These are phyloP conservation scores for Choristoneura fumiferana DNA, from an alignment of 1,140 invertebrate species.

Conservation along the genomic window DNA sequence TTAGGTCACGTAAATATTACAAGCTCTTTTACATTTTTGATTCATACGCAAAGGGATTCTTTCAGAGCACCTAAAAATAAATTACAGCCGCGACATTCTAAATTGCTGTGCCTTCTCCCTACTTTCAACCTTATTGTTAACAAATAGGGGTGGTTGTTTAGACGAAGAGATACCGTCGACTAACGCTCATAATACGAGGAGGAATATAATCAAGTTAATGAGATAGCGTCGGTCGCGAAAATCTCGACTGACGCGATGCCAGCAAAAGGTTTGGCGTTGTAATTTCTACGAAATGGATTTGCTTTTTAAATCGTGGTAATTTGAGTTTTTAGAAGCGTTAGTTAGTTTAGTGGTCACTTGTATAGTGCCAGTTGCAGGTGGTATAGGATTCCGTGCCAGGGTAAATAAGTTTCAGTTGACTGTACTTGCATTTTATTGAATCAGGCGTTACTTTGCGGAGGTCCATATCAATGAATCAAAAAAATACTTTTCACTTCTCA, in stretches of 20 bases:
- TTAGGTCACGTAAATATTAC: slow-evolving; percentile 3
- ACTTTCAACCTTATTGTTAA: background rate
- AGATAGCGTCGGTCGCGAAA: background rate
- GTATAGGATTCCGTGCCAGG: too few relatives aligned
- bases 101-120: background rate
- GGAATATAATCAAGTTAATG: slow-evolving; percentile 14
- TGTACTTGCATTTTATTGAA: too few relatives aligned
- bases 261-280: background rate
- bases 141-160: background rate
- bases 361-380: too few relatives aligned
- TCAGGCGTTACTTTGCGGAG: too few relatives aligned
- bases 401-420: too few relatives aligned
- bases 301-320: background rate
- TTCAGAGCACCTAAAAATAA: slow-evolving; percentile 9
- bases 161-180: background rate
- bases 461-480: too few relatives aligned
- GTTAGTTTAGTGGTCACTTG: too few relatives aligned
- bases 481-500: too few relatives aligned
- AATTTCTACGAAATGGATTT: background rate
- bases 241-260: slow-evolving; percentile 3
- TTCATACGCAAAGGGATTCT: slow-evolving; percentile 1
- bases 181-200: background rate
- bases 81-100: slow-evolving; percentile 1
- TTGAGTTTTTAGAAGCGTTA: too few relatives aligned
- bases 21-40: background rate